These are phyloP conservation scores for Brachionus koreanus DNA, from an alignment of 1,140 invertebrate species.

Conservation along the genomic window DNA sequence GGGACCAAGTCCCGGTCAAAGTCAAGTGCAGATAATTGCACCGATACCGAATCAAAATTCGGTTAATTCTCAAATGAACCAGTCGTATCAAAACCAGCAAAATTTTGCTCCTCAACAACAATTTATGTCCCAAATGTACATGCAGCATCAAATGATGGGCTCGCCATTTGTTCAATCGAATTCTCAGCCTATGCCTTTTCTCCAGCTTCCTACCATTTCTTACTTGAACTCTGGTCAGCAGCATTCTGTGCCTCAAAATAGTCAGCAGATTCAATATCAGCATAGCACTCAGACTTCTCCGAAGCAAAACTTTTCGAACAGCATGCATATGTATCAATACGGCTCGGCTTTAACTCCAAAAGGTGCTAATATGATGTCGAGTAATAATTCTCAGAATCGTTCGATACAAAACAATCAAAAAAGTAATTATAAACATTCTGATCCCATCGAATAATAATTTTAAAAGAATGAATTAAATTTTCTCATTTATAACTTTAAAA, in stretches of 20 bases:
- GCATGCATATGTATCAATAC: not conserved
- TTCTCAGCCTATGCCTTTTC: not conserved
- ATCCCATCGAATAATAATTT: not conserved
- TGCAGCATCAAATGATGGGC: slow-evolving; percentile 21
- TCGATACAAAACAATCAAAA: not conserved
- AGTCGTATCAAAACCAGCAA: not conserved
- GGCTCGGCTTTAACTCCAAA: not conserved
- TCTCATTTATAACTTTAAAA: not conserved
- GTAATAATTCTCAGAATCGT: not conserved
- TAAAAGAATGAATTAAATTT: not conserved
- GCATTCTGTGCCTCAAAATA: not conserved
- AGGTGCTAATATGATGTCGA: not conserved
- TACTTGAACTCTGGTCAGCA: not conserved
- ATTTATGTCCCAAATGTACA: not conserved
- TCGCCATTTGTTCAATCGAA: not conserved
- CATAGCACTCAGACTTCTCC: not conserved
- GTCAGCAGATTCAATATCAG: not conserved
- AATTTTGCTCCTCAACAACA: not conserved
- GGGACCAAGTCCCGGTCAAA: not conserved
- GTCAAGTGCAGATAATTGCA: not conserved
- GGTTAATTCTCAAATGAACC: not conserved
- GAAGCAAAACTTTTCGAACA: not conserved
- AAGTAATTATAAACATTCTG: not conserved
- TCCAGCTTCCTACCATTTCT: not conserved
- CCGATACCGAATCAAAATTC: not conserved